Base-by-base conservation (phyloP, 2,113 vertebrate genomes). In the Poecile atricapillus region DNA sequence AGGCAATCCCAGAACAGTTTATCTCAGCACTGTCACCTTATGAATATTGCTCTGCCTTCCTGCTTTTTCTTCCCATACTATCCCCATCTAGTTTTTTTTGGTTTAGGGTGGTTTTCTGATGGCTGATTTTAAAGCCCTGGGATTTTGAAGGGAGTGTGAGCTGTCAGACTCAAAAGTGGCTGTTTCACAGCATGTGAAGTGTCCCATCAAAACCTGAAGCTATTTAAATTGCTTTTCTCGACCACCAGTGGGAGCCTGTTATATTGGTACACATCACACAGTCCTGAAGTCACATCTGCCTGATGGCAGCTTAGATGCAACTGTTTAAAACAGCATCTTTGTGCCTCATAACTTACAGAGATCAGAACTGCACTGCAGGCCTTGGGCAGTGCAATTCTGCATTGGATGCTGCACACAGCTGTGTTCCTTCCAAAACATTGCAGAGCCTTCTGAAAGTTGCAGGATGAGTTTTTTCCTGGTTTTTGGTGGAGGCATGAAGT, bases 401-500 rank as follows among this genome's bases (percentile, higher is more conserved):
- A 35, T 10, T 2, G 2, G 9, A 8, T 15, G 49, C 62, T 53
- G 2, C 9, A 11, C 10, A 24, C 0, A 1, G 15, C 31, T 12
- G 10, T 30, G 35, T 8, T 82, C 58, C 76, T 60, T 65, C 53
- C 47, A 27, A 75, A 83, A 44, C 18, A 3, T 4, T 9, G 27
- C 27, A 85, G 55, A 56, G 30, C 15, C 83, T 83, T 58, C 67
- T 69, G 47, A 28, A 50, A 59, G 67, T 3, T 77, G 46, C 50
- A 65, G 82, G 58, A 35, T 28, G 70, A 63, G 20, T 6, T 23
- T 93, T 59, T 43, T 43, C 27, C 47, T 44, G 30, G 15, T 39
- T 80, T 62, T 30, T 46, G 35, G 23, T 39, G 46, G 63, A 87
- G 58, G 13, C 52, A 52, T 24, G 60, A 63, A 87, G n/a, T 30